These are phyloP conservation scores for Thecocarcelia acutangulata DNA, from an alignment of 2,888 invertebrate species.

Conservation along the genomic window DNA sequence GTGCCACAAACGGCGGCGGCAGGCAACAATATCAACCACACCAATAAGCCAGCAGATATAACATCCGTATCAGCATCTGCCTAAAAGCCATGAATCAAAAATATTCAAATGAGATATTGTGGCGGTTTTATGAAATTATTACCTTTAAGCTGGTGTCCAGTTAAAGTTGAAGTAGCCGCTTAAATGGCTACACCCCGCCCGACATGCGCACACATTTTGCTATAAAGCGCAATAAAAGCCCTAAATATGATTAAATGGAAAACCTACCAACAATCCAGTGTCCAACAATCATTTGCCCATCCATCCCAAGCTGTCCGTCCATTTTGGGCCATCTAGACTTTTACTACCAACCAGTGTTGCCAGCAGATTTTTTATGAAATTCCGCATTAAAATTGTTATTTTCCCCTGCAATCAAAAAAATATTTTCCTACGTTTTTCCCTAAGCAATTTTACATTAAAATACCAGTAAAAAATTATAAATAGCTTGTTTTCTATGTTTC, in stretches of 20 bases:
- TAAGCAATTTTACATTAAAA: too few relatives aligned
- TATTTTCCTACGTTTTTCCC: too few relatives aligned
- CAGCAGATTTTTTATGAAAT: too few relatives aligned
- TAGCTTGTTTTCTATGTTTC: too few relatives aligned
- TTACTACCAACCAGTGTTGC: too few relatives aligned
- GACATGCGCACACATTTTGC: conserved; percentile 47
- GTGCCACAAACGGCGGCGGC: conserved; percentile 12
- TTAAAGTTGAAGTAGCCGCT: conserved; percentile 62
- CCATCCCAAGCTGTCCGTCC: conserved; percentile 29
- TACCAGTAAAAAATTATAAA: too few relatives aligned
- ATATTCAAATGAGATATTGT: conserved; percentile 69
- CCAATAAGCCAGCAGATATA: neutral
- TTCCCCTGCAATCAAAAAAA: too few relatives aligned
- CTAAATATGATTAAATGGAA: conserved; percentile 63
- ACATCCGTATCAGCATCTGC: conserved; percentile 37
- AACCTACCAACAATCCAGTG: conserved; percentile 46
- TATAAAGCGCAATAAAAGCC: conserved; percentile 39
- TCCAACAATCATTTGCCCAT: conserved; percentile 52
- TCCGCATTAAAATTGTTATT: too few relatives aligned
- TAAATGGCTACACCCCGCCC: conserved; percentile 63
- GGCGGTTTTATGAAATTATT: conserved; percentile 67
- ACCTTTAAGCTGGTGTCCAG: conserved; percentile 63
- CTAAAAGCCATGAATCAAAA: conserved; percentile 68
- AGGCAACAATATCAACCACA: conserved; percentile 3
- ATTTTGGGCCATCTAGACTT: conserved; percentile 37